A percentile compares a stretch with the other conserved stretches of the same genome.
phyloP scores from a whole-genome alignment of 2,113 vertebrate species.

The Ictalurus furcatus region DNA sequence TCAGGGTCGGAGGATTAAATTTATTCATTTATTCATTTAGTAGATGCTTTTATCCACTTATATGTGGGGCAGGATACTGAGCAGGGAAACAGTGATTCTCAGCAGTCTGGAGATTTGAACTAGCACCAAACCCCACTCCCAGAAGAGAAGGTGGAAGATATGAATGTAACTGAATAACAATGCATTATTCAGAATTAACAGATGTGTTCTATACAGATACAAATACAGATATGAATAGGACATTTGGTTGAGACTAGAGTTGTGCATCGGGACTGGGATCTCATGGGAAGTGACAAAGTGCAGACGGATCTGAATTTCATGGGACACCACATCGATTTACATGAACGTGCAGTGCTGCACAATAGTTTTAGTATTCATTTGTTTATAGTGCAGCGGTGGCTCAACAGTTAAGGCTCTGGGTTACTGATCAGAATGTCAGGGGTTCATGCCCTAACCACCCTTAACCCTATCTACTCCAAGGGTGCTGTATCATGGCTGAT shows the following conservation, averaged over 20 bases:
- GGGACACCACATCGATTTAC: neutral
- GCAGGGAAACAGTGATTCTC: neutral
- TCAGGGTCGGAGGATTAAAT: neutral
- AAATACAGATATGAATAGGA: neutral
- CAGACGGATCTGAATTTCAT: neutral
- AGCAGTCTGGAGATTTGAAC: neutral
- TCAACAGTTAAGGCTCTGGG: no score
- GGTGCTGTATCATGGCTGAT: no score
- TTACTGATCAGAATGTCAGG: no score
- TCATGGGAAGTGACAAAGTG: neutral
- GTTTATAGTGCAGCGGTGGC: no score
- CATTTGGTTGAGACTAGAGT: neutral
- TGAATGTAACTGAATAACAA: neutral
- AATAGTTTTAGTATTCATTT: neutral
- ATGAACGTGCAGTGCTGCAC: neutral
- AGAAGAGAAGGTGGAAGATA: neutral
- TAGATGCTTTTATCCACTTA: constrained; percentile 17
- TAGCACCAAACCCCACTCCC: neutral
- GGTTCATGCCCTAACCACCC: no score
- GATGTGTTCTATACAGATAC: neutral
- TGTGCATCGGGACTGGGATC: neutral
- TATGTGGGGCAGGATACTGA: neutral
- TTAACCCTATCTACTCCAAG: no score
- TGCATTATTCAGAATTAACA: neutral
- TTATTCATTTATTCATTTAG: constrained; percentile 14